Evolutionary conservation across 2,113 vertebrate genomes (phyloP).

Genomic region (Speoplatyrhinus poulsoni): DNA sequence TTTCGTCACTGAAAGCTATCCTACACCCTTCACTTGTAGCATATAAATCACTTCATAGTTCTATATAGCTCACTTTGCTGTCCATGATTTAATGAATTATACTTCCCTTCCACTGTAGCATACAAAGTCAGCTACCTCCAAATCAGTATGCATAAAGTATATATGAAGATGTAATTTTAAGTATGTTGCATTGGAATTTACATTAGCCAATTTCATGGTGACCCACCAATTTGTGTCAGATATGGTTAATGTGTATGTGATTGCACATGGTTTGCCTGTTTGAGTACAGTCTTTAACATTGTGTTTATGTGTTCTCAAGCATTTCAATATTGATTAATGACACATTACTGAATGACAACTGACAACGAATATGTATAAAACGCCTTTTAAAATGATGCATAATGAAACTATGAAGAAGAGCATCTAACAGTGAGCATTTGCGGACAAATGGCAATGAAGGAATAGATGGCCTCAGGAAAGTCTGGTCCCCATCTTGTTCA

Average conservation of each 20-base stretch:
- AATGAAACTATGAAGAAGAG: too few species aligned
- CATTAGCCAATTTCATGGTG: conserved; percentile 9
- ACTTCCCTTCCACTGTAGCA: conserved; percentile 8
- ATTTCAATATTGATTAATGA: too few species aligned
- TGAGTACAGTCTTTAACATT: neutral
- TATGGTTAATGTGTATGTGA: conserved; percentile 26
- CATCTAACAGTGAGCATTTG: too few species aligned
- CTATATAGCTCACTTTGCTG: too few species aligned
- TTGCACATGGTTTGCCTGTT: neutral
- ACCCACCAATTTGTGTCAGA: conserved; percentile 31
- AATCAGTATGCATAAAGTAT: conserved; percentile 24
- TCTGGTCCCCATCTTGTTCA: neutral
- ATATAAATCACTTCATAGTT: neutral
- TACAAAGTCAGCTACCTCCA: neutral
- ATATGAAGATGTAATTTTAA: conserved; percentile 48
- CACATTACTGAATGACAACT: too few species aligned
- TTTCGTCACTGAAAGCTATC: too few species aligned
- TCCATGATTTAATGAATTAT: too few species aligned
- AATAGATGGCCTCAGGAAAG: neutral
- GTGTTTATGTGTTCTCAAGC: too few species aligned
- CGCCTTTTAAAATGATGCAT: too few species aligned
- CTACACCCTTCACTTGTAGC: neutral
- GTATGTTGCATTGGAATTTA: conserved; percentile 35
- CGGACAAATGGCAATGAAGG: neutral
- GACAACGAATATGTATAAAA: too few species aligned